Evolutionary conservation across 2,797 vertebrate genomes (phyloP).

Genomic region (Aselliscus stoliczkanus): DNA sequence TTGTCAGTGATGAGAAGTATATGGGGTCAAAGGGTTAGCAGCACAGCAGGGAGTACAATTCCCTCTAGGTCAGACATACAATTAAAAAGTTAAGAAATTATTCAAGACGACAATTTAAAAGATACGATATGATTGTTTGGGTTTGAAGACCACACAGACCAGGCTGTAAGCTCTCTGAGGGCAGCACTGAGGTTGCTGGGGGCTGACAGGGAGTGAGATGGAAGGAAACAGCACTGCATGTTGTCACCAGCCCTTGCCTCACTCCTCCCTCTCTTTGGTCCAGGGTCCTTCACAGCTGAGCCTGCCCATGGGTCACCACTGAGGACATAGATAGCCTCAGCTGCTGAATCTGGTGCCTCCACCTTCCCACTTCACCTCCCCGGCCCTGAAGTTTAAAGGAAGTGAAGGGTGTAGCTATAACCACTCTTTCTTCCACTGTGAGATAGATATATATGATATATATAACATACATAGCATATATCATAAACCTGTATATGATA

Average conservation of each 20-base stretch:
- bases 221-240: accelerated
- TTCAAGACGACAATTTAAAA: not conserved
- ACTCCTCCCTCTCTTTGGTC: no score
- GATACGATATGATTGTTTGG: not conserved
- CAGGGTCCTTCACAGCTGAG: not conserved
- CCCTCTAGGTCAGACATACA: not conserved
- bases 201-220: not conserved
- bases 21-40: not conserved
- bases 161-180: not conserved
- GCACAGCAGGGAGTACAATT: not conserved
- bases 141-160: not conserved
- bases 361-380: accelerated
- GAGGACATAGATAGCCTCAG: not conserved
- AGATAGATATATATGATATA: not conserved
- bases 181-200: accelerated
- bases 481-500: not conserved
- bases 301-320: accelerated
- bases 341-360: not conserved
- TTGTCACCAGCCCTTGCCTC: accelerated
- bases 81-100: not conserved
- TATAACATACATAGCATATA: not conserved
- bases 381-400: not conserved
- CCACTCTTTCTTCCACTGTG: not conserved
- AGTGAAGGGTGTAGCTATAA: no score
- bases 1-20: not conserved